Conservation (phyloP, 2,888 invertebrate species). For the Agriotes lineatus region DNA sequence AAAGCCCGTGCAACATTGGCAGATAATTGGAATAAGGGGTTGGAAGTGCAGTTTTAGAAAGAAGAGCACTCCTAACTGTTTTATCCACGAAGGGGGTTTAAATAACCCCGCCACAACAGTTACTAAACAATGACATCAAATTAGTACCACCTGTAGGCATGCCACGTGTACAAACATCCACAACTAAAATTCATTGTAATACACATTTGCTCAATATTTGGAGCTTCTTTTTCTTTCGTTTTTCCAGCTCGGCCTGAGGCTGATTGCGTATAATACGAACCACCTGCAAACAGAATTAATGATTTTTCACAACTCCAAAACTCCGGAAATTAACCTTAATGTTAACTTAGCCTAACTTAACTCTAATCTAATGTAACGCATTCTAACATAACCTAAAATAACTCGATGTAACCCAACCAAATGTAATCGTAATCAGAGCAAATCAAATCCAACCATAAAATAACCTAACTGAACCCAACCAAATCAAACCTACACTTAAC, state of each 20-base stretch:
- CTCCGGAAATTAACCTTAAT: too few relatives aligned
- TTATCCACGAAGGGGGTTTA: slow-evolving; percentile 12
- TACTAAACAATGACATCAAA: slow-evolving; percentile 34
- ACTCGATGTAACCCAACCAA: too few relatives aligned
- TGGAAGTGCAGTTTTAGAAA: not conserved
- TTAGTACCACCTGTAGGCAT: slow-evolving; percentile 13
- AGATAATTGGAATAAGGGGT: too few relatives aligned
- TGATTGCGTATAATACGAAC: slow-evolving; percentile 84
- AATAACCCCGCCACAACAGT: slow-evolving; percentile 25
- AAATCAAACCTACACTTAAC: too few relatives aligned
- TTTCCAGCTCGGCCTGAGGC: slow-evolving; percentile 77
- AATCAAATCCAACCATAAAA: too few relatives aligned
- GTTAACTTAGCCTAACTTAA: too few relatives aligned
- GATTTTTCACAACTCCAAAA: too few relatives aligned
- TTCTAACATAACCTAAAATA: too few relatives aligned
- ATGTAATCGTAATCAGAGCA: too few relatives aligned
- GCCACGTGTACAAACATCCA: slow-evolving; percentile 13
- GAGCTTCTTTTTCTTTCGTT: slow-evolving; percentile 73
- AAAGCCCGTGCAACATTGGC: too few relatives aligned
- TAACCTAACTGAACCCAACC: too few relatives aligned
- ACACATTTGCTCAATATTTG: slow-evolving; percentile 58
- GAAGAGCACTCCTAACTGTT: slow-evolving; percentile 4
- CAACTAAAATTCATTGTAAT: slow-evolving; percentile 47
- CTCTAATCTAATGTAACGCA: too few relatives aligned
- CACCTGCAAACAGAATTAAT: slow-evolving; percentile 69